Percentiles rank a stretch among this genome's conserved stretches.
Conservation (phyloP, 2,113 vertebrate species). For the Perca schrenkii region DNA sequence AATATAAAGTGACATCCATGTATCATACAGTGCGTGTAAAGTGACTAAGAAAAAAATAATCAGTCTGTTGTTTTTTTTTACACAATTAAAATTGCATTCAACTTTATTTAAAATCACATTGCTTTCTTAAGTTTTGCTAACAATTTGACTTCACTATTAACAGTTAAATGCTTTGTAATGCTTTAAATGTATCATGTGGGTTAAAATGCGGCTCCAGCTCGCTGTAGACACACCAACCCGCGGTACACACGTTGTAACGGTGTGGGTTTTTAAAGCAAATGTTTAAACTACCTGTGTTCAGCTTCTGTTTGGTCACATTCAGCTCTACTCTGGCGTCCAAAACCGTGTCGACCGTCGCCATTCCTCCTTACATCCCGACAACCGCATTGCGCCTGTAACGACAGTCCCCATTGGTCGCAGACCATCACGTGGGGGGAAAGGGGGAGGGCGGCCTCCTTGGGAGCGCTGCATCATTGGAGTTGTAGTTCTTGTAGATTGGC, state of each 20-base stretch:
- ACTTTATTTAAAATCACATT: slow-evolving; percentile 31
- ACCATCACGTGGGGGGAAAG: slow-evolving; percentile 44
- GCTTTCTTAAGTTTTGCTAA: not conserved
- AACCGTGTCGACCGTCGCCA: slow-evolving; percentile 81
- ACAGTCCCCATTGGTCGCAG: slow-evolving; percentile 72
- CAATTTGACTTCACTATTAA: not conserved
- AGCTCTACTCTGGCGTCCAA: slow-evolving; percentile 58
- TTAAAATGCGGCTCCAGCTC: not conserved
- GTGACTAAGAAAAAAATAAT: not conserved
- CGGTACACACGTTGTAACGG: rapidly evolving
- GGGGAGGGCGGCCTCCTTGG: not conserved
- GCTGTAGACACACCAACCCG: not conserved
- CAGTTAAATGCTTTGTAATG: not conserved
- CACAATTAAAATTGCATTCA: not conserved
- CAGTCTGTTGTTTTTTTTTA: not conserved
- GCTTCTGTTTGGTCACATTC: slow-evolving; percentile 68
- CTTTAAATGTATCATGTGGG: not conserved
- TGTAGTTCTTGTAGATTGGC: slow-evolving; percentile 43
- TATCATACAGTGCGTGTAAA: not conserved
- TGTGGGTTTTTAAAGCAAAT: not conserved
- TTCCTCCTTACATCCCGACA: slow-evolving; percentile 84
- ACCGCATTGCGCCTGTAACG: slow-evolving; percentile 83
- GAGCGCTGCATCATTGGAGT: slow-evolving; percentile 49
- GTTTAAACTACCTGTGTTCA: slow-evolving; percentile 57
- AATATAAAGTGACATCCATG: not conserved